Evolutionary conservation across 2,797 vertebrate species (phyloP).

Genomic region (Schizopygopsis pylzovi): DNA sequence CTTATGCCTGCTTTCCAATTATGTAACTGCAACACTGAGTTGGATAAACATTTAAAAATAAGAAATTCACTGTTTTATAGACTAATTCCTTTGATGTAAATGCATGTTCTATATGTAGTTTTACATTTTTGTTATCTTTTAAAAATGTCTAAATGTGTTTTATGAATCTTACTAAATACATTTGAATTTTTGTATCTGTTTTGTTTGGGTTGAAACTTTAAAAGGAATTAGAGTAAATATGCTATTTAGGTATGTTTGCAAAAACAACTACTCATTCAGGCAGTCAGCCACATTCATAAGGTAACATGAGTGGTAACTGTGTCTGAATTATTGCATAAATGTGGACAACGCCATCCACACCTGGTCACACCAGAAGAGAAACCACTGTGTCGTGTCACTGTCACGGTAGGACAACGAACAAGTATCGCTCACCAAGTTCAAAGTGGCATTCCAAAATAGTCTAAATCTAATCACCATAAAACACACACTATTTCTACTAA

Average conservation of each 20-base stretch:
- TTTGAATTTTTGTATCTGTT: neutral
- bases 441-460: neutral
- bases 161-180: neutral
- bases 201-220: neutral
- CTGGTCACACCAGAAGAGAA: neutral
- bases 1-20: constrained; percentile 79
- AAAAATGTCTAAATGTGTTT: neutral
- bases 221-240: neutral
- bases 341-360: neutral
- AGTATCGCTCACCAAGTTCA: neutral
- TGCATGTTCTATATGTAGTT: neutral
- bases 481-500: too few relatives aligned
- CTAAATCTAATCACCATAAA: neutral
- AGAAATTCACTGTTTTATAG: constrained; percentile 23
- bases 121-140: neutral
- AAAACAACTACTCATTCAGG: constrained; percentile 43
- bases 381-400: too few relatives aligned
- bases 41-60: neutral
- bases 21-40: constrained; percentile 66
- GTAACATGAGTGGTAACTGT: neutral
- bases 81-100: neutral
- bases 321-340: neutral
- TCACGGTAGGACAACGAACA: too few relatives aligned
- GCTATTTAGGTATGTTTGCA: constrained; percentile 65
- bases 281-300: neutral